Percentiles rank a stretch among this genome's conserved stretches.
Conservation (phyloP, 2,888 invertebrate genomes). For the Protula sp. region DNA sequence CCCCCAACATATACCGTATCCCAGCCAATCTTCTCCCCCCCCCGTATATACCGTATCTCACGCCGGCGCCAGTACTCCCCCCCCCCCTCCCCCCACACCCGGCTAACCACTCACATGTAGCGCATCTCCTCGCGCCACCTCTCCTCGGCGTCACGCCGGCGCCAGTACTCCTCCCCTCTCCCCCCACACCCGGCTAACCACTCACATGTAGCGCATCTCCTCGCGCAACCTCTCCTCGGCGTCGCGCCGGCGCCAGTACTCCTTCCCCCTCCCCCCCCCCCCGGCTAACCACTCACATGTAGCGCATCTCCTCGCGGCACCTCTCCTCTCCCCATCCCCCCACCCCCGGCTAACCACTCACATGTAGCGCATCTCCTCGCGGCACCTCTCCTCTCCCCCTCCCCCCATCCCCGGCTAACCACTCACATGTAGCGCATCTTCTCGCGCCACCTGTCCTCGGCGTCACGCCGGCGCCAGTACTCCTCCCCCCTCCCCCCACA, state of each 20-base stretch:
- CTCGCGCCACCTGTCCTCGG: constrained; percentile 59
- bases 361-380: too few relatives aligned
- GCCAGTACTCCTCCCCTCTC: constrained; percentile 61
- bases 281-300: too few relatives aligned
- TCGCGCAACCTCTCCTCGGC: constrained; percentile 60
- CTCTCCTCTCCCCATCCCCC: constrained; percentile 58
- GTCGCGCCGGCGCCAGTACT: constrained; percentile 60
- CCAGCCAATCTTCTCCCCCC: too few relatives aligned
- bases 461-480: constrained; percentile 59
- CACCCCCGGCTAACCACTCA: constrained; percentile 58
- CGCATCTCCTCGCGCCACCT: constrained; percentile 57
- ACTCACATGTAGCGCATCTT: constrained; percentile 44
- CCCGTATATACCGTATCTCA: too few relatives aligned
- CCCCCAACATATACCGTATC: too few relatives aligned
- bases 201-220: constrained; percentile 40
- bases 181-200: too few relatives aligned
- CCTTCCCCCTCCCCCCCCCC: constrained; percentile 62
- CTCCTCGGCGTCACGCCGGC: constrained; percentile 60
- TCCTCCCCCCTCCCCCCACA: too few relatives aligned
- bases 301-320: constrained; percentile 55
- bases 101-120: too few relatives aligned
- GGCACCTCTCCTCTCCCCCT: too few relatives aligned
- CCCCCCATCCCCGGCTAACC: too few relatives aligned
- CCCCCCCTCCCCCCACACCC: too few relatives aligned
- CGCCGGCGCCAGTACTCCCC: too few relatives aligned